Percentiles rank a stretch among this genome's conserved stretches.
These are phyloP conservation scores for Trypoxylon attenuatum DNA, from an alignment of 2,888 invertebrate genomes.

Conservation along the genomic window DNA sequence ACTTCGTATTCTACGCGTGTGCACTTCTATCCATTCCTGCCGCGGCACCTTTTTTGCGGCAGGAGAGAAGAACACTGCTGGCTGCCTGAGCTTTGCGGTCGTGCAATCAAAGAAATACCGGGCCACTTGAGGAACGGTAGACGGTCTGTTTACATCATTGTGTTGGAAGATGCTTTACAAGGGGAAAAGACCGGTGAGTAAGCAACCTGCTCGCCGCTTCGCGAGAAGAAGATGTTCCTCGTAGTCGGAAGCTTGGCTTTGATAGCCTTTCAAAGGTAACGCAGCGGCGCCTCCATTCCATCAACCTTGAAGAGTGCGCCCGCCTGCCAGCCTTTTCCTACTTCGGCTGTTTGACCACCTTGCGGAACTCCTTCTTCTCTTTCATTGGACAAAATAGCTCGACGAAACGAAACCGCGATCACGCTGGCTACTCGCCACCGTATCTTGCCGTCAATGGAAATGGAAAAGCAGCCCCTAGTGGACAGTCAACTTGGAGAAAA, in stretches of 20 bases:
- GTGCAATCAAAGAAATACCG: slow-evolving; percentile 18
- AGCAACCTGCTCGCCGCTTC: slow-evolving; percentile 31
- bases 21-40: too few species aligned
- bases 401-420: slow-evolving; percentile 22
- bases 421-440: slow-evolving; percentile 41
- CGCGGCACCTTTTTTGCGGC: slow-evolving; percentile 1
- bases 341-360: background rate
- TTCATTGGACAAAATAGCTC: slow-evolving; percentile 39
- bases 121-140: background rate
- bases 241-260: slow-evolving; percentile 45
- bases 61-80: background rate
- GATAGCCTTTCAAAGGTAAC: slow-evolving; percentile 51
- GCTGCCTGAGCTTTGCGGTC: background rate
- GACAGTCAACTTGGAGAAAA: too few species aligned
- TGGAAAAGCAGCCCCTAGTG: slow-evolving; percentile 10
- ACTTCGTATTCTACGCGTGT: too few species aligned
- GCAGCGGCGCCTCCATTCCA: slow-evolving; percentile 24
- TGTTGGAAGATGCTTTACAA: slow-evolving; percentile 8
- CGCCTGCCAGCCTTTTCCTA: slow-evolving; percentile 7
- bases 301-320: slow-evolving; percentile 33
- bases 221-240: too few species aligned
- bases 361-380: slow-evolving; percentile 10
- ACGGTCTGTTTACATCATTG: slow-evolving; percentile 20
- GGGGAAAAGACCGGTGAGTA: slow-evolving; percentile 27
- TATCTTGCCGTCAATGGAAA: slow-evolving; percentile 16